Evolutionary conservation across 2,113 vertebrate genomes (phyloP).

Genomic region (Paramisgurnus dabryanus): DNA sequence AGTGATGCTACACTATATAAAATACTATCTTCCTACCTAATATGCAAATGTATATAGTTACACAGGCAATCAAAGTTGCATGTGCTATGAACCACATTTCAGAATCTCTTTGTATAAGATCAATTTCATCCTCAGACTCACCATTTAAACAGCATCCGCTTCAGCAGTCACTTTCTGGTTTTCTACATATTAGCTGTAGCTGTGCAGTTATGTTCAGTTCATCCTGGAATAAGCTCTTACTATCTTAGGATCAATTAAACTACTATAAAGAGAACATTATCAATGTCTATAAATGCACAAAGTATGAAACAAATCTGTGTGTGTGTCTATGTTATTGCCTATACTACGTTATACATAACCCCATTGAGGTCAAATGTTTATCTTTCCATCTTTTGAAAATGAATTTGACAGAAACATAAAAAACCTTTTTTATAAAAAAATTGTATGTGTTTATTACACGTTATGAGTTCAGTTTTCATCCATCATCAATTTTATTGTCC

Average conservation of each 20-base stretch:
- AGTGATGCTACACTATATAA: not conserved
- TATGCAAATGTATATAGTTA: not conserved
- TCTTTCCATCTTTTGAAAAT: no score
- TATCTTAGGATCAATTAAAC: not conserved
- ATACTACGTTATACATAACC: no score
- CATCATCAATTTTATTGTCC: no score
- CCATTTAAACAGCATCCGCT: slow-evolving; percentile 22
- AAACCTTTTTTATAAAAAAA: no score
- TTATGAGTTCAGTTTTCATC: no score
- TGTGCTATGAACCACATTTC: not conserved
- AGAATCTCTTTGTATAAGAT: not conserved
- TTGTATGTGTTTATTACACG: no score
- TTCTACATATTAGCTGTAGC: slow-evolving; percentile 21
- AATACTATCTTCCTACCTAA: not conserved
- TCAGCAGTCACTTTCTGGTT: slow-evolving; percentile 24
- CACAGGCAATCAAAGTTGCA: not conserved
- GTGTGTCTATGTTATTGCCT: no score
- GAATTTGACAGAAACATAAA: no score
- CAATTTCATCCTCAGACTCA: slow-evolving; percentile 18
- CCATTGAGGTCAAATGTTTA: no score
- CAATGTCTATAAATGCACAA: no score
- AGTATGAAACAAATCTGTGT: no score
- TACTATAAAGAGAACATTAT: not conserved
- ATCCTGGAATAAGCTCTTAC: slow-evolving; percentile 14
- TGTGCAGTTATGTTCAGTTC: not conserved